These are phyloP conservation scores for Pteruthius melanotis DNA, from an alignment of 2,113 vertebrate genomes.

Conservation along the genomic window DNA sequence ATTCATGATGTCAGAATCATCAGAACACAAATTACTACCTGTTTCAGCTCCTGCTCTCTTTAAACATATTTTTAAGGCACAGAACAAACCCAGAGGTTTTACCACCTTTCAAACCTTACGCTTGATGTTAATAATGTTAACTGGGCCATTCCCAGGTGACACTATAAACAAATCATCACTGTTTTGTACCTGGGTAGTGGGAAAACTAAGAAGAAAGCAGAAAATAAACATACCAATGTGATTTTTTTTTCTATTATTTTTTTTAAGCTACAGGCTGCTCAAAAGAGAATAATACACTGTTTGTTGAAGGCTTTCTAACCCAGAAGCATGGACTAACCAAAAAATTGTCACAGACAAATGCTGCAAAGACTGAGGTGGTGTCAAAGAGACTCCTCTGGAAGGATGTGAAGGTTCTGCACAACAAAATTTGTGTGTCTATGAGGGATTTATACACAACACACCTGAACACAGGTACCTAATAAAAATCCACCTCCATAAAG, in stretches of 20 bases:
- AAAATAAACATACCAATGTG: background rate
- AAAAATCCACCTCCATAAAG: background rate
- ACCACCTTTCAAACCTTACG: background rate
- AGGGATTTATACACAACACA: background rate
- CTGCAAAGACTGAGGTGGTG: background rate
- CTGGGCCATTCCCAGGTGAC: background rate
- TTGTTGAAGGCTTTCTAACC: background rate
- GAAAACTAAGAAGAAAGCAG: background rate
- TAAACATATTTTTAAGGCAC: background rate
- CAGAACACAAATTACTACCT: background rate
- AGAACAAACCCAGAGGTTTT: background rate
- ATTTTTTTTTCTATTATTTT: background rate
- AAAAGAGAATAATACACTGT: background rate
- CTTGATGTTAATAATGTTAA: background rate
- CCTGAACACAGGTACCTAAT: background rate
- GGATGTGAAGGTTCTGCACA: background rate
- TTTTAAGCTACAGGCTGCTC: background rate
- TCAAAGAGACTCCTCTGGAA: background rate
- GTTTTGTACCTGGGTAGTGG: background rate
- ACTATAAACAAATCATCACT: background rate
- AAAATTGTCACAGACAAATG: fast-evolving
- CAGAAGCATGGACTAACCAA: background rate
- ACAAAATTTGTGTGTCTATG: fast-evolving
- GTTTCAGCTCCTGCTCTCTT: background rate
- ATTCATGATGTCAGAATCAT: background rate